These are phyloP conservation scores for Gallinago nigripennis DNA, from an alignment of 2,797 vertebrate species.

Conservation along the genomic window DNA sequence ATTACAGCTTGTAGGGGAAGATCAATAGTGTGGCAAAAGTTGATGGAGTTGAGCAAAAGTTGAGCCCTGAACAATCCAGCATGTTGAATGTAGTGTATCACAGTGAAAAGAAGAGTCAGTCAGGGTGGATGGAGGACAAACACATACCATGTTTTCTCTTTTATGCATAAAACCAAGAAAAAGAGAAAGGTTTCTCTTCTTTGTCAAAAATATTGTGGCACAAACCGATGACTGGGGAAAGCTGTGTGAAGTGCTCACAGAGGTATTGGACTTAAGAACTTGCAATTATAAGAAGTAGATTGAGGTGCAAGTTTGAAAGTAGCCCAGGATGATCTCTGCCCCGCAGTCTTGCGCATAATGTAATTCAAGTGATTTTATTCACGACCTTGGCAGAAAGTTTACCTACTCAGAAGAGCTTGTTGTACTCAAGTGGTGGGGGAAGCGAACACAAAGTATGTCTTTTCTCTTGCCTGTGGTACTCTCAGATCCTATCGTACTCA, in stretches of 20 bases:
- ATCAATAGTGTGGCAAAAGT: not conserved
- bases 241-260: not conserved
- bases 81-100: not conserved
- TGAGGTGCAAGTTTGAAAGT: not conserved
- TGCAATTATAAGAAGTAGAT: not conserved
- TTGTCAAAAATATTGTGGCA: not conserved
- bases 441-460: rapidly evolving
- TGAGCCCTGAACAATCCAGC: not conserved
- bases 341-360: not conserved
- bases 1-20: not conserved
- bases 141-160: not conserved
- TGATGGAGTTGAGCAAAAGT: not conserved
- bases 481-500: not conserved
- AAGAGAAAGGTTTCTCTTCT: not conserved
- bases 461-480: not conserved
- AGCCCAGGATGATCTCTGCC: not conserved
- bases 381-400: not conserved
- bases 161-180: not conserved
- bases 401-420: not conserved
- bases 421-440: not conserved
- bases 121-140: not conserved
- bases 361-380: not conserved
- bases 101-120: not conserved
- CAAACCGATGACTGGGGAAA: not conserved
- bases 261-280: not conserved